Evolutionary conservation across 2,888 invertebrate species (phyloP).

Genomic region (Cheilosia soror): DNA sequence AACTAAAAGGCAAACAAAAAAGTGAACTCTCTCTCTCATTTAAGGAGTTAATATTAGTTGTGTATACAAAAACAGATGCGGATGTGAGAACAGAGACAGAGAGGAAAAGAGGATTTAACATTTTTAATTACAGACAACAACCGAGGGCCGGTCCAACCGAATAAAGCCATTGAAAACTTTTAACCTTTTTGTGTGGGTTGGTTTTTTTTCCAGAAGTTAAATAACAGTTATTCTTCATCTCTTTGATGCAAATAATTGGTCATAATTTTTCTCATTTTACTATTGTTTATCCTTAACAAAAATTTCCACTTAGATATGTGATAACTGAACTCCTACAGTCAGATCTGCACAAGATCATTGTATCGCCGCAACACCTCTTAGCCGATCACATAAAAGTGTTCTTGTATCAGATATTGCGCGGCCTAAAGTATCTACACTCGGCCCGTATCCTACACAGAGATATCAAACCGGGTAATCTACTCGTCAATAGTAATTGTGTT

Average conservation of each 20-base stretch:
- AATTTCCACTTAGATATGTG: conserved; percentile 91
- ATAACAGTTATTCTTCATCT: not conserved
- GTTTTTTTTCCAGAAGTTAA: not conserved
- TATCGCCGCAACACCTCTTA: conserved; percentile 99
- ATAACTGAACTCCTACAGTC: conserved; percentile 99
- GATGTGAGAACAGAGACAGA: not conserved
- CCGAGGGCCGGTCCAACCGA: not conserved
- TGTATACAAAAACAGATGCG: not conserved
- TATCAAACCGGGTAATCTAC: conserved; percentile 99
- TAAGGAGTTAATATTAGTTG: not conserved
- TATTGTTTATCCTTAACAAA: conserved; percentile 55
- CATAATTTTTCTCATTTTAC: not conserved
- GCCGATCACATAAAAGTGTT: conserved; percentile 99
- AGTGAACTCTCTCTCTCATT: not conserved
- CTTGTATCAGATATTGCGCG: conserved; percentile 99
- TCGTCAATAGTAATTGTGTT: conserved; percentile 99
- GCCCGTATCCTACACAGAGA: conserved; percentile 99
- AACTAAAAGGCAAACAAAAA: not conserved
- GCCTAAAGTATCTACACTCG: conserved; percentile 99
- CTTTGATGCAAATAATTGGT: not conserved
- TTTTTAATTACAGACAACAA: conserved; percentile 15
- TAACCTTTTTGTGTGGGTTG: not conserved
- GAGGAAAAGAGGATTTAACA: not conserved
- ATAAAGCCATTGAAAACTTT: not conserved
- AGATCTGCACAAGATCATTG: conserved; percentile 99